Conservation (phyloP, 1,140 invertebrate species). For the Uloborus diversus region DNA sequence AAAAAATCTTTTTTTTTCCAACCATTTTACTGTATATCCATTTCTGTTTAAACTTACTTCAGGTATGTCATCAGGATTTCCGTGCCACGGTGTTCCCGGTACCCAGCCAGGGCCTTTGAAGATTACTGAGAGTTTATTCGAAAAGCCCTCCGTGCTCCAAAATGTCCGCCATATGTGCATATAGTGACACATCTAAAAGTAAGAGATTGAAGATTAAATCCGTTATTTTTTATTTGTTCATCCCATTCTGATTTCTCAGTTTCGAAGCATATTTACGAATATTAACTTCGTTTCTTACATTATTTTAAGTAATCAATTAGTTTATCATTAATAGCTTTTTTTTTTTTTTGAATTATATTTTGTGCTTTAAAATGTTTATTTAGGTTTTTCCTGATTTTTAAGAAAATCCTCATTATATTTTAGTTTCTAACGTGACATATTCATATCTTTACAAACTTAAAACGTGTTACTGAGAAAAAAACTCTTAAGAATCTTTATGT, state of each 20-base stretch:
- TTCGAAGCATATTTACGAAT: neutral
- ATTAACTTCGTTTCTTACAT: neutral
- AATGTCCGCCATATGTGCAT: constrained; percentile 70
- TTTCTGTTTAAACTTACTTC: constrained; percentile 70
- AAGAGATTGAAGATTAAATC: too few species aligned
- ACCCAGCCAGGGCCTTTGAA: constrained; percentile 90
- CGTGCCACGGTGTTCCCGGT: constrained; percentile 81
- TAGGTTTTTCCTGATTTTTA: too few species aligned
- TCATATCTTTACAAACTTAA: too few species aligned
- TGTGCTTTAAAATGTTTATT: neutral
- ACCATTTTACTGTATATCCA: too few species aligned
- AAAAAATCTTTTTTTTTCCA: too few species aligned
- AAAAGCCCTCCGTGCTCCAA: constrained; percentile 68
- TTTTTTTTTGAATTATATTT: neutral
- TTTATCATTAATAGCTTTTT: neutral
- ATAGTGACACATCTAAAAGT: constrained; percentile 81
- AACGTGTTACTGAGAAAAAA: too few species aligned
- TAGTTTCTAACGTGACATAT: too few species aligned
- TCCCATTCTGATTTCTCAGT: neutral
- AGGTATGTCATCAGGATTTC: constrained; percentile 78
- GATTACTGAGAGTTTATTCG: constrained; percentile 75
- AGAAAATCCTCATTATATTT: too few species aligned
- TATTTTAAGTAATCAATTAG: neutral
- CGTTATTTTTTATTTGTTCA: neutral
- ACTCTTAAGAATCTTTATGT: too few species aligned